Base-by-base conservation (phyloP, 1,140 invertebrate genomes). In the Dreissena rostriformis region DNA sequence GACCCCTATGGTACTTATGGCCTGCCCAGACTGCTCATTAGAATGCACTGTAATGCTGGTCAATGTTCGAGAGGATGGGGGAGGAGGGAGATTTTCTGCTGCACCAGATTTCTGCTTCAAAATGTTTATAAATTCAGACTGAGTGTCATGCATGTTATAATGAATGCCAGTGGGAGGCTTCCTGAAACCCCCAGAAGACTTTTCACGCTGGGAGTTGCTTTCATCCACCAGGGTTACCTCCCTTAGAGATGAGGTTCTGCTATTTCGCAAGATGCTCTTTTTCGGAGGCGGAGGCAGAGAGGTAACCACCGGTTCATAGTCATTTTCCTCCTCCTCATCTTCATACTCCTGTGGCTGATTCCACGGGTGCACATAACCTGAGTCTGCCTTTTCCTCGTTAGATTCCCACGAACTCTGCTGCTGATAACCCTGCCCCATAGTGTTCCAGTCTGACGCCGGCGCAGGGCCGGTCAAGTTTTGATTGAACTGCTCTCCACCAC, bases 1-100 rank as follows among this genome's bases (percentile, higher is more conserved):
- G 2, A 82, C 80, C 57, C 80, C 80, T 66, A 82, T 82, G 39
- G 80, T 82, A 55, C 72, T 82, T 1, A 82, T 82, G 19, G 72
- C 52, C n/a, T 82, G 68, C 49, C 79, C 70, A 22, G 63, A 12
- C 8, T 26, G 22, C 24, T 24, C 39, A 24, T 71, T 57, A 29
- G 7, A 24, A 63, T 19, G 39, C 51, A 72, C 26, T 26, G 71
- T 72, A 51, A 82, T 67, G 52, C n/a, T 70, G 14, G 65, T 68
- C 52, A 68, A 19, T 29, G 52, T 53, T 19, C 39, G 57, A n/a
- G 29, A 63, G 19, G 24, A 29, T 14, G 71, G 51, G 39, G 72
- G 80, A 15, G 79, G 79, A 39, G 80, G 80, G 28, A 82, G 53
- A 67, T 82, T 73, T n/a, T 28, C 39, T 26, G 24, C 49, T 26